phyloP scores from a whole-genome alignment of 2,113 vertebrate genomes.

The Pampusana beccarii region DNA sequence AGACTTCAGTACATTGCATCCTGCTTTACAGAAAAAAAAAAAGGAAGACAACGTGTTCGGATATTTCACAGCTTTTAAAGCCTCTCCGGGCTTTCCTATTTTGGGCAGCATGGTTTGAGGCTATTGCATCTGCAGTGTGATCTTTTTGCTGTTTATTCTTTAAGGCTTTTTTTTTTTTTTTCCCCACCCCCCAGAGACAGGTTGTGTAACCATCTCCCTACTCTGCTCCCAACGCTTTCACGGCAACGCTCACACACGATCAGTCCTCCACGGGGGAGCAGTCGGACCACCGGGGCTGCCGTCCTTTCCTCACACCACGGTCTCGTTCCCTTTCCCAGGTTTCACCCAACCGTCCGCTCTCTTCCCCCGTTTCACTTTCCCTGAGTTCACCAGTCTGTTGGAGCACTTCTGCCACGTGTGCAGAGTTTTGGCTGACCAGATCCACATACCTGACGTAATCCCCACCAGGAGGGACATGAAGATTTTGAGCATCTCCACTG shows the following conservation, averaged over 20 bases:
- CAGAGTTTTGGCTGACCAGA: constrained; percentile 98
- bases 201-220: not conserved
- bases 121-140: constrained; percentile 11
- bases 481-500: constrained; percentile 96
- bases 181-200: not conserved
- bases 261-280: not conserved
- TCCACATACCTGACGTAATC: constrained; percentile 99
- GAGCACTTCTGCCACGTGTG: constrained; percentile 98
- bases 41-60: not conserved
- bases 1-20: constrained; percentile 12
- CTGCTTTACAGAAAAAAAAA: not conserved
- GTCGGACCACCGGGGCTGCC: fast-evolving
- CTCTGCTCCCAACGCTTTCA: not conserved
- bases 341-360: constrained; percentile 90
- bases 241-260: not conserved
- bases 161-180: not conserved
- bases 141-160: not conserved
- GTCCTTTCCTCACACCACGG: constrained; percentile 82
- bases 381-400: constrained; percentile 85
- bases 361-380: constrained; percentile 86
- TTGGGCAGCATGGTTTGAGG: constrained; percentile 49
- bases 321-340: constrained; percentile 92
- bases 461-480: constrained; percentile 98
- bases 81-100: constrained; percentile 70
- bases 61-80: constrained; percentile 79